Base-by-base conservation (phyloP, 2,888 invertebrate genomes). In the Ametastegia equiseti region DNA sequence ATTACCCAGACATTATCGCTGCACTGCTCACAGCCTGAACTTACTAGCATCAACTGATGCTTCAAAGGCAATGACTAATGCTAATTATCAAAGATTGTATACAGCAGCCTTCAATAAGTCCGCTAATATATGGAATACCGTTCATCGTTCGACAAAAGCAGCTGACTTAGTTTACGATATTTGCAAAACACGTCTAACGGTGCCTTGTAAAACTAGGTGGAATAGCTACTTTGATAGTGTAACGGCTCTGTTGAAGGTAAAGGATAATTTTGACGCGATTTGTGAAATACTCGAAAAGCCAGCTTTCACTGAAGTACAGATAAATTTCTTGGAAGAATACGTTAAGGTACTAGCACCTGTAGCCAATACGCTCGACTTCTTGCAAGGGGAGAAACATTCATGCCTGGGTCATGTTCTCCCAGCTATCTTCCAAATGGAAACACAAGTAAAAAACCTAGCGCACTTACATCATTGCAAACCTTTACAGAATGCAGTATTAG, bases 381-480 rank as follows among this genome's bases (percentile, higher is more conserved):
- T 83, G 71, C 81, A 83, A 42, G 80, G 81, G 60, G 82, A 83
- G 65, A 83, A 82, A 33, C 23, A 83, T 75, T 83, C 63, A 45
- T 83, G 60, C 27, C 80, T 83, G 36, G 81, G 81, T 50, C 79
- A 81, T 45, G 63, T 81, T 45, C 73, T 83, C 47, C 80, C 81
- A 60, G 77, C 71, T 69, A 50, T 82, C 9, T 33, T 81, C 33
- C 81, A 81, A 78, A 81, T 82, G 69, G 78, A 81, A 69, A 50
- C 33, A 65, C 77, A 79, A 67, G 67, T 82, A n/a, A n/a, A 78
- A 5, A 81, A 54, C 30, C n/a, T 82, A 54, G 57, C 42, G 7
- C 78, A 82, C 7, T 82, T 82, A 36, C 13, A 42, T 67, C 54
- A 69, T 69, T 82, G 81, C 36, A 60, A 82, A 77, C 50, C 50